These are phyloP conservation scores for Anastatus disparis DNA, from an alignment of 1,140 invertebrate genomes.

Conservation along the genomic window DNA sequence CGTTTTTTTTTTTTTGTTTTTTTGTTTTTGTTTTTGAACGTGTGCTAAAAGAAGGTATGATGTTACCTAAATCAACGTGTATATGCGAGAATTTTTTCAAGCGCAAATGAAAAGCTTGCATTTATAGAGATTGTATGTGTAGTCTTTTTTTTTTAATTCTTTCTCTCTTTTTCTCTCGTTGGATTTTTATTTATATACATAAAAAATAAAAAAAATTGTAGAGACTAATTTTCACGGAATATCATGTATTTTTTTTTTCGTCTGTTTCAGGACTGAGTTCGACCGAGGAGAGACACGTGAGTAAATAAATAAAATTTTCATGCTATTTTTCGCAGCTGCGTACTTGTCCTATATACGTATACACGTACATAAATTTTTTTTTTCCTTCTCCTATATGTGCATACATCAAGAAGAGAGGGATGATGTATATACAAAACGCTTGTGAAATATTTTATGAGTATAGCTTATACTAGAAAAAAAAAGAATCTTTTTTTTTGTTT, in stretches of 20 bases:
- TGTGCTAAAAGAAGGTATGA: not conserved
- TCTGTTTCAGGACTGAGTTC: conserved; percentile 74
- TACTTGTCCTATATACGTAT: not conserved
- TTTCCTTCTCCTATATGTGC: too few relatives aligned
- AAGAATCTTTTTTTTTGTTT: too few relatives aligned
- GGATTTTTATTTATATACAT: not conserved
- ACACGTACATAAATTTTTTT: too few relatives aligned
- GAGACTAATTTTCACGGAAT: conserved; percentile 39
- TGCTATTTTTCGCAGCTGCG: conserved; percentile 22
- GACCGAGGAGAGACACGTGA: conserved; percentile 76
- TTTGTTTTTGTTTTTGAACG: not conserved
- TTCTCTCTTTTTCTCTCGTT: not conserved
- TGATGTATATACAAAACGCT: too few relatives aligned
- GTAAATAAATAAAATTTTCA: conserved; percentile 55
- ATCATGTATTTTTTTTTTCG: conserved; percentile 44
- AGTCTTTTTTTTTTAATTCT: conserved; percentile 10
- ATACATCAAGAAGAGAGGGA: too few relatives aligned
- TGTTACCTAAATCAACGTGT: conserved; percentile 27
- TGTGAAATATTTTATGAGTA: too few relatives aligned
- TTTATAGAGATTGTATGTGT: not conserved
- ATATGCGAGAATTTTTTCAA: conserved; percentile 39
- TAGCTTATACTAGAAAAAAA: too few relatives aligned
- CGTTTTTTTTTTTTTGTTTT: conserved; percentile 26
- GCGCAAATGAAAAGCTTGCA: conserved; percentile 31
- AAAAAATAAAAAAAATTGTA: not conserved